Evolutionary conservation across 2,113 vertebrate species (phyloP), one percentile per base, ranked within the genome.

Genomic region (Nycticryphes semicollaris): DNA sequence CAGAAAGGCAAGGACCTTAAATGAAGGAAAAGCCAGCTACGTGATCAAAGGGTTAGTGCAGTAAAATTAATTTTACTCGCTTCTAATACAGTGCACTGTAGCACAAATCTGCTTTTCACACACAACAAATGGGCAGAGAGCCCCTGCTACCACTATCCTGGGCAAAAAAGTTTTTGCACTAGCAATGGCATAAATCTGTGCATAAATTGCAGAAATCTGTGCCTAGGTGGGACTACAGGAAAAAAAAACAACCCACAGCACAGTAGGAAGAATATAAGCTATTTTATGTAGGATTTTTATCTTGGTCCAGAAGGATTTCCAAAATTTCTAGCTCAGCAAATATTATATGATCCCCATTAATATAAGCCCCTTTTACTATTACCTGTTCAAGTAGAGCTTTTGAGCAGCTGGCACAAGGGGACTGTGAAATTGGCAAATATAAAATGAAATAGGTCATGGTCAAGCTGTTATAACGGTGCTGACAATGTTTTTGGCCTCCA

Each of bases 61-160:
- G 59, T 86, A 67, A 88, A 88, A 93, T 90, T 92, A 93, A 86
- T 94, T 90, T 93, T 84, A 67, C 18, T 88, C 22, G 8, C 15
- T 59, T 66, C 31, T 84, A 80, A 69, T 74, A 63, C 5, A 67
- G 47, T 47, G 22, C 45, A 86, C 45, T 83, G 48, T 19, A 69
- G 7, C 28, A 84, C 10, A 89, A 90, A 85, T 84, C 31, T 47
- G 67, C 20, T 94, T 92, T 90, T 72, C 31, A 74, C 1, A 2
- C 67, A 15, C 47, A 80, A n/a, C 5, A 90, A 80, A 90, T 62
- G 22, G 7, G 2, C 13, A 60, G 41, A 73, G 10, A 48, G 4
- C 6, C 48, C 31, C 18, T 66, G 67, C 17, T 41, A 41, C 14
- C 7, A 75, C 8, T 64, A 14, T 74, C 20, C 28, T 6, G 1